Evolutionary conservation across 2,113 vertebrate genomes (phyloP), one percentile per base, ranked within the genome.

Genomic region (Antennarius striatus): DNA sequence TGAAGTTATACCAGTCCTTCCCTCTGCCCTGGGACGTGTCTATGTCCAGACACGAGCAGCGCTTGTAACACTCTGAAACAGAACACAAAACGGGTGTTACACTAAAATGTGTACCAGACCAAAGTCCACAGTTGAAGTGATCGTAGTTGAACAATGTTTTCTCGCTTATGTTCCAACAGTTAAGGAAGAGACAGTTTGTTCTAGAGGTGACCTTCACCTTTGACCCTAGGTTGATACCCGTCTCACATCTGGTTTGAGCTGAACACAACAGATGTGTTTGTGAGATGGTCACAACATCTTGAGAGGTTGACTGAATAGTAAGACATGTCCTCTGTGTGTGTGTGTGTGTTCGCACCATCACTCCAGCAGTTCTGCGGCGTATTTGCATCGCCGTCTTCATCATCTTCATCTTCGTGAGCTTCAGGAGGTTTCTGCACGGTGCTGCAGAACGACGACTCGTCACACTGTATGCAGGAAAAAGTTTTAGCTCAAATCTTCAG

Each of bases 291-390:
- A 7, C 32, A 7, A 36, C 3, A 3, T 36, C 32, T 36, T 36
- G 32, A 36, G 32, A 4, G 42, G 42, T 11, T 43, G 42, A 11
- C 5, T 6, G 42, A 43, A 10, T 43, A 11, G 42, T 43, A 11
- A 43, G 42, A 43, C 11, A 12, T 9, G 6, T 11, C 29, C 43
- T 45, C 29, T 40, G 56, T 61, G 30, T 40, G 52, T 56, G 55
- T 46, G 47, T 32, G 42, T 71, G 32, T 63, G 42, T 51, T 28
- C 76, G 48, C 86, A 98, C 97, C 88, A 42, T 96, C 91, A 0
- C 91, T 96, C 81, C 89, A 98, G 63, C 96, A 99, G 66, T 94
- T 92, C 54, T 92, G 90, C 0, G 97, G 96, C 42, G 84, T 89
- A 28, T 79, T 71, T 0, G 80, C 10, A 10, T 84, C 64, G 0